phyloP scores from a whole-genome alignment of 2,888 invertebrate species.

The Drosophila infuscata region DNA sequence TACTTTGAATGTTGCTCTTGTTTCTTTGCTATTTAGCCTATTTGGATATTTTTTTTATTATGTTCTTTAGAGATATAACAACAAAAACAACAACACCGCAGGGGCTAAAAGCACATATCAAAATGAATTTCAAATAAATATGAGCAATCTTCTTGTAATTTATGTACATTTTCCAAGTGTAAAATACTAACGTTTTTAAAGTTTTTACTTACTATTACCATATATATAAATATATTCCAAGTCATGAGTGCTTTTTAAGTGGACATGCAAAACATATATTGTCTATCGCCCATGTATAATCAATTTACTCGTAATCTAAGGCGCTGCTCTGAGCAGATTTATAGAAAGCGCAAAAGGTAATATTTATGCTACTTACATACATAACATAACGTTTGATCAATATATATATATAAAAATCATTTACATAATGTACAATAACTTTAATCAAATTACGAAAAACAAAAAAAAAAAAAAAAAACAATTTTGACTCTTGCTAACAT shows the following conservation, averaged over 20 bases:
- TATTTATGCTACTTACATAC: constrained; percentile 59
- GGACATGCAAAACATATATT: constrained; percentile 39
- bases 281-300: constrained; percentile 45
- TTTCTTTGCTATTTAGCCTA: constrained; percentile 71
- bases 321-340: constrained; percentile 27
- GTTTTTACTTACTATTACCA: constrained; percentile 40
- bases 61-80: constrained; percentile 70
- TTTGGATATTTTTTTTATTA: constrained; percentile 40
- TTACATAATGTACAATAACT: constrained; percentile 43
- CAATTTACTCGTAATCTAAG: constrained; percentile 35
- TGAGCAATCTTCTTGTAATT: constrained; percentile 59
- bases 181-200: constrained; percentile 56
- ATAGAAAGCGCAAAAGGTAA: constrained; percentile 67
- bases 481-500: constrained; percentile 54
- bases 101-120: constrained; percentile 63
- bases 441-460: constrained; percentile 6
- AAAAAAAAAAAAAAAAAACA: constrained; percentile 17
- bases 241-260: constrained; percentile 30
- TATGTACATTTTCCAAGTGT: constrained; percentile 66
- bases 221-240: constrained; percentile 42
- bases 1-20: constrained; percentile 72
- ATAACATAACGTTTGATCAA: constrained; percentile 25
- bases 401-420: constrained; percentile 22
- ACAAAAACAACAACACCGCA: constrained; percentile 76
- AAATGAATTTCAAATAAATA: constrained; percentile 35